Percentiles rank a stretch among this genome's conserved stretches.
Evolutionary conservation across 2,113 vertebrate genomes (phyloP).

Genomic region (Ictidomys tridecemlineatus): DNA sequence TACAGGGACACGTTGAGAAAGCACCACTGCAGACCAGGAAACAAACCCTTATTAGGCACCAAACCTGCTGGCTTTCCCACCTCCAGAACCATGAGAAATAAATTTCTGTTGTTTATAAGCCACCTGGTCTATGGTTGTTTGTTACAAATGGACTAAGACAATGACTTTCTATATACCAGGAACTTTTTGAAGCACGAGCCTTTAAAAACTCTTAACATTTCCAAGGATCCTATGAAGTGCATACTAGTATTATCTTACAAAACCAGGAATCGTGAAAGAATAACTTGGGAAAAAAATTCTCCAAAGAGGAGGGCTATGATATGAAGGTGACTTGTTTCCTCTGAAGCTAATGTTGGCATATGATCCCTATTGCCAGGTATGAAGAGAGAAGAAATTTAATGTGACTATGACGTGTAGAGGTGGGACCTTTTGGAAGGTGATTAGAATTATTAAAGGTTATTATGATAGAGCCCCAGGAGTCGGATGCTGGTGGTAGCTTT

Average conservation of each 20-base stretch:
- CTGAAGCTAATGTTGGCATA: not conserved
- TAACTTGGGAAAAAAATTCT: slow-evolving; percentile 8
- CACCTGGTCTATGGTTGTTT: not conserved
- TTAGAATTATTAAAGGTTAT: not conserved
- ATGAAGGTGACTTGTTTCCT: not conserved
- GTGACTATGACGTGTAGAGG: too few species aligned
- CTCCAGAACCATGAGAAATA: not conserved
- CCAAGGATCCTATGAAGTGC: not conserved
- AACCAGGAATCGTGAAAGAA: not conserved
- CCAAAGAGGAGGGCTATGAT: not conserved
- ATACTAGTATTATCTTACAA: not conserved
- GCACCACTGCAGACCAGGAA: not conserved
- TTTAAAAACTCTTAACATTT: not conserved
- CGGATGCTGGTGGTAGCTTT: not conserved
- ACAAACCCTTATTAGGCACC: not conserved
- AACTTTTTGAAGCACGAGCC: not conserved
- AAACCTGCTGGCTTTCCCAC: not conserved
- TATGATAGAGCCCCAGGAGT: not conserved
- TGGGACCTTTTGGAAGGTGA: not conserved
- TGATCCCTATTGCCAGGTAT: not conserved
- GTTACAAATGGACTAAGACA: not conserved
- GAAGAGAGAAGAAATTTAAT: not conserved
- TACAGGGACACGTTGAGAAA: not conserved
- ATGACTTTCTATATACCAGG: not conserved
- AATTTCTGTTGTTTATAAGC: not conserved